Evolutionary conservation across 2,888 invertebrate species (phyloP).

Genomic region (Crocallis elinguaria): DNA sequence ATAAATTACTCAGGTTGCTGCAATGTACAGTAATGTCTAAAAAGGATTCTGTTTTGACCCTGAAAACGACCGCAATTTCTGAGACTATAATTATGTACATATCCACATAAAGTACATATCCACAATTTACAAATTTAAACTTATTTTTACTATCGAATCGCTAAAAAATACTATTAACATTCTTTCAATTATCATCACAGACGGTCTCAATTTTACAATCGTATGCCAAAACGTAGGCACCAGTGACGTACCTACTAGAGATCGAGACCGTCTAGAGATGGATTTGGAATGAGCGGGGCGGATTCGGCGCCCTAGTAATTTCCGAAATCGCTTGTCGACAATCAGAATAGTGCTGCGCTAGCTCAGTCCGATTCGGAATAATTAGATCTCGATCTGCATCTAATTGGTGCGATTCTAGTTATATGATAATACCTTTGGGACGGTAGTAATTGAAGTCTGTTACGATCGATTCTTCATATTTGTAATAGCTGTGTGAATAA

Average conservation of each 20-base stretch:
- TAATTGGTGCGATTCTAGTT: constrained; percentile 66
- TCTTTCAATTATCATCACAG: too few species aligned
- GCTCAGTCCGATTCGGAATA: constrained; percentile 71
- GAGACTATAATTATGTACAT: too few species aligned
- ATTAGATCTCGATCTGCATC: constrained; percentile 78
- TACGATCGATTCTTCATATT: constrained; percentile 9
- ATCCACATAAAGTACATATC: too few species aligned
- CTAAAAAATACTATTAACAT: too few species aligned
- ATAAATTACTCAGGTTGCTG: too few species aligned
- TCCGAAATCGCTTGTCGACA: constrained; percentile 83
- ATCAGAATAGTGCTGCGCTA: constrained; percentile 76
- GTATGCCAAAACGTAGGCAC: not conserved
- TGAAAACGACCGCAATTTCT: too few species aligned
- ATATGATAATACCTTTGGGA: constrained; percentile 51
- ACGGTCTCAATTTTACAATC: too few species aligned
- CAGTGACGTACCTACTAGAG: constrained; percentile 21
- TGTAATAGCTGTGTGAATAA: too few species aligned
- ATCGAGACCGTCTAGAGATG: constrained; percentile 63
- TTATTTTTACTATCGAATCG: too few species aligned
- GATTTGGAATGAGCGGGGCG: constrained; percentile 62
- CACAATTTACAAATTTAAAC: too few species aligned
- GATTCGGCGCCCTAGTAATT: constrained; percentile 80
- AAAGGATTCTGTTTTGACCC: too few species aligned
- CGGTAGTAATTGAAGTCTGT: constrained; percentile 29
- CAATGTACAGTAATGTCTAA: too few species aligned